Base-by-base conservation (phyloP, 2,797 vertebrate species). In the Lepilemur septentrionalis region DNA sequence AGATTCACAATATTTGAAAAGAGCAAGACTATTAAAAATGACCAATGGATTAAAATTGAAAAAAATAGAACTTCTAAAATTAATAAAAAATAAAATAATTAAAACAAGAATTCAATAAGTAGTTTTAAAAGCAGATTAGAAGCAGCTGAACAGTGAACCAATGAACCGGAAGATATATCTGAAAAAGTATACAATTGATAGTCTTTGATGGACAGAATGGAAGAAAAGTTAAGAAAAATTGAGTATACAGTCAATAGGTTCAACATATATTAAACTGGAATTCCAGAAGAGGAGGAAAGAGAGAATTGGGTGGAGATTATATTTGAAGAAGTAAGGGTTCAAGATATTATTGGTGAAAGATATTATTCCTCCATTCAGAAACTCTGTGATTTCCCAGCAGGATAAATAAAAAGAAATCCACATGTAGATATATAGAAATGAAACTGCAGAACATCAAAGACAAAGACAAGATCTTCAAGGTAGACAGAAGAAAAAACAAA, bases 1-100 rank as follows among this genome's bases (percentile, higher is more conserved):
- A 6, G 23, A 48, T 73, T 89, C 55, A 89, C 13, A 95, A 52
- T 65, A 90, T 87, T 89, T 89, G 76, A 87, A 70, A 81, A 78
- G 7, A 69, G 22, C 0, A 43, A 90, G 22, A 57, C 13, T 67
- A 48, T 57, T 76, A 55, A 81, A 79, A 67, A 76, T 67, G 69
- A 86, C 15, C 22, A 61, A 61, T 78, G 28, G 10, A 59, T 52
- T 95, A 72, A 82, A 25, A 89, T 50, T 38, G 32, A 76, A 67
- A 72, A 4, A 43, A 48, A 78, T 9, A 43, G 73, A 72, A 43
- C 30, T 86, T 57, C 38, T 81, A 73, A 82, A 55, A 67, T 59
- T 69, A 86, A 57, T 48, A 10, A 69, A 87, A 94, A 85, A 69
- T 72, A 90, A 75, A 80, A 50, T 67, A 59, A 76, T 65, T 32